phyloP scores from a whole-genome alignment of 2,113 vertebrate genomes.

The Lucifuga dentata region DNA sequence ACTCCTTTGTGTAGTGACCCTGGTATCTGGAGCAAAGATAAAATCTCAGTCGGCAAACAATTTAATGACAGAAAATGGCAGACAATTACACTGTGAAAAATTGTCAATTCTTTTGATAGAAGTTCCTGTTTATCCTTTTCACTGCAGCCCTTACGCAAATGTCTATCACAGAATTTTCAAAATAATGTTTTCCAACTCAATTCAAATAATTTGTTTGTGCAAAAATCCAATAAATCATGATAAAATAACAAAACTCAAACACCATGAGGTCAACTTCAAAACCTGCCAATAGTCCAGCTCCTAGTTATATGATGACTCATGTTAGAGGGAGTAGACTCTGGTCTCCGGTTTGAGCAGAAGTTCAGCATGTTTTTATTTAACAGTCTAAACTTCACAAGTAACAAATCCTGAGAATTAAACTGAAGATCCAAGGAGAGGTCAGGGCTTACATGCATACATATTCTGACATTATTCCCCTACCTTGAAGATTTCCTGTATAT shows the following conservation, averaged over 20 bases:
- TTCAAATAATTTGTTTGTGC: slow-evolving; percentile 6
- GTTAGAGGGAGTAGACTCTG: too few relatives aligned
- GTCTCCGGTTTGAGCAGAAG: too few relatives aligned
- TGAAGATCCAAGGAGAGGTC: too few relatives aligned
- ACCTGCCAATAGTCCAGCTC: too few relatives aligned
- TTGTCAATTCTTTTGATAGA: background rate
- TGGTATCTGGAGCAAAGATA: slow-evolving; percentile 84
- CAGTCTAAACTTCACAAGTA: too few relatives aligned
- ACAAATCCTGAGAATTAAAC: background rate
- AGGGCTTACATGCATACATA: background rate
- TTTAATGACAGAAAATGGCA: background rate
- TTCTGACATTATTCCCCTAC: slow-evolving; percentile 66
- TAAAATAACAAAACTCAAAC: background rate
- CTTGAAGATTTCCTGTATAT: slow-evolving; percentile 92
- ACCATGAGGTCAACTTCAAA: too few relatives aligned
- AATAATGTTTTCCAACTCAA: background rate
- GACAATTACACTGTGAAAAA: background rate
- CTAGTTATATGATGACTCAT: too few relatives aligned
- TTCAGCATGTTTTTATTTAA: too few relatives aligned
- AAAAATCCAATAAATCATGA: slow-evolving; percentile 1
- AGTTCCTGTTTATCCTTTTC: background rate
- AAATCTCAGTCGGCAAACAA: background rate
- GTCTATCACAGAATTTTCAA: background rate
- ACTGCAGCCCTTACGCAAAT: background rate
- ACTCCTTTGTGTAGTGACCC: slow-evolving; percentile 92